Conservation (phyloP, 2,113 vertebrate genomes). For the Fulica atra region DNA sequence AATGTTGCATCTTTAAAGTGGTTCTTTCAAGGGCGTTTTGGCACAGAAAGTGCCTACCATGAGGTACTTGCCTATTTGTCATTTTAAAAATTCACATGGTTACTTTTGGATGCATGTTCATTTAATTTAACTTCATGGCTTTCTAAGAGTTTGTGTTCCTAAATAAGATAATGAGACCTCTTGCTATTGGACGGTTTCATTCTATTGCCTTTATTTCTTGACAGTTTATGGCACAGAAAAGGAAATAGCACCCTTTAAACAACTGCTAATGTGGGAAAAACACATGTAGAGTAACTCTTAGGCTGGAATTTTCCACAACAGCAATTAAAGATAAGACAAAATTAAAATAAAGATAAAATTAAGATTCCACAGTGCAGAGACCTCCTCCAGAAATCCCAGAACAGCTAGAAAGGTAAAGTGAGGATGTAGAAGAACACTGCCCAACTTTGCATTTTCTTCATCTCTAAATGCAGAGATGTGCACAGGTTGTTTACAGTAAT, state of each 20-base stretch:
- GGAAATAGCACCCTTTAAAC: background rate
- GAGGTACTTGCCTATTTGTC: background rate
- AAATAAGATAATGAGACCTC: background rate
- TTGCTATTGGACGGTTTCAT: background rate
- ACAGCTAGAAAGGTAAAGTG: background rate
- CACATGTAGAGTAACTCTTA: background rate
- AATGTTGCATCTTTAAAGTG: background rate
- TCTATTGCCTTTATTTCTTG: background rate
- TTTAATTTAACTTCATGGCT: background rate
- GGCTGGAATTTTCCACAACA: conserved; percentile 4
- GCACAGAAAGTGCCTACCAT: background rate
- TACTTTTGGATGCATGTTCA: background rate
- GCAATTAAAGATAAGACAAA: background rate
- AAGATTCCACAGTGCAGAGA: background rate
- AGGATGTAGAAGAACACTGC: background rate
- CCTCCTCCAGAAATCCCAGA: conserved; percentile 36
- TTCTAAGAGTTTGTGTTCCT: background rate
- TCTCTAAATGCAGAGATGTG: background rate
- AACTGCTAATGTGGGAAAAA: background rate
- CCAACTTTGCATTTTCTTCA: background rate
- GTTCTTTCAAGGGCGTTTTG: background rate
- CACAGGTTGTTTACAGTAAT: background rate
- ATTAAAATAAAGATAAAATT: too few species aligned
- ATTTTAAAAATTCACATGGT: background rate
- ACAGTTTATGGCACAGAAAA: background rate